Conservation (phyloP, 2,797 vertebrate genomes). For the Tapera naevia region DNA sequence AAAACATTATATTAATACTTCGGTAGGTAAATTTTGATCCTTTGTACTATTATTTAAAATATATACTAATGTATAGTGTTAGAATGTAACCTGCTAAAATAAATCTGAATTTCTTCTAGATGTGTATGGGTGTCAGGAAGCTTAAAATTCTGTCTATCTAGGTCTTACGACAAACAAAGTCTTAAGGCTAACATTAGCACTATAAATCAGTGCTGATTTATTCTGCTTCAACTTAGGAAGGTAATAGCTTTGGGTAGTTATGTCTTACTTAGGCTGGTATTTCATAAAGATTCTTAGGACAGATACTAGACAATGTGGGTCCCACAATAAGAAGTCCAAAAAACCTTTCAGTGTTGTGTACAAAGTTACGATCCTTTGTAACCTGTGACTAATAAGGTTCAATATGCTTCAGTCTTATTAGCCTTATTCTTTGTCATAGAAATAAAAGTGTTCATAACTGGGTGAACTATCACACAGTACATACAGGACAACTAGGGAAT, state of each 20-base stretch:
- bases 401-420: not conserved
- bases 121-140: not conserved
- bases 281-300: not conserved
- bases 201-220: not conserved
- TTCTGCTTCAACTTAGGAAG: not conserved
- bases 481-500: too few species aligned
- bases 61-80: not conserved
- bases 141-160: not conserved
- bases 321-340: not conserved
- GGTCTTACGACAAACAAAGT: not conserved
- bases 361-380: not conserved
- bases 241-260: not conserved
- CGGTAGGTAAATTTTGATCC: accelerated
- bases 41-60: not conserved
- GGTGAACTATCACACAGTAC: too few species aligned
- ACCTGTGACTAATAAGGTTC: not conserved
- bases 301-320: not conserved
- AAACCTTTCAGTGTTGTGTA: accelerated
- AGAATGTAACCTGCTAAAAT: not conserved
- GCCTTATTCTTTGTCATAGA: not conserved
- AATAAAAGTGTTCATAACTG: not conserved
- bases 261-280: not conserved
- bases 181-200: not conserved
- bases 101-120: not conserved
- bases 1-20: not conserved